Percentiles rank a stretch among this genome's conserved stretches.
Conservation (phyloP, 2,888 invertebrate species). For the Caenorhabditis sulstoni region DNA sequence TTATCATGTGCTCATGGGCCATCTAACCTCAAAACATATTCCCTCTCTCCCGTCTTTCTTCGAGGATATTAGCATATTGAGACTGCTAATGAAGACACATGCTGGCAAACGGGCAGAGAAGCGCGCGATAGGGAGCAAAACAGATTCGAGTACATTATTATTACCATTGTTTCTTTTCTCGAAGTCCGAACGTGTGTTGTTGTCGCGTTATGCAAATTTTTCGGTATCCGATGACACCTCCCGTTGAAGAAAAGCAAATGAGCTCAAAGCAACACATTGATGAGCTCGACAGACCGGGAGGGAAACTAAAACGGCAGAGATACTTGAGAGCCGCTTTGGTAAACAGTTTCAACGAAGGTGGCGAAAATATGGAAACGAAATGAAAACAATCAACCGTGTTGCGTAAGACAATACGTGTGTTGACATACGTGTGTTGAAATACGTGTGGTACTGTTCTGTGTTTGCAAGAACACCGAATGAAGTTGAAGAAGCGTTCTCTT, state of each 20-base stretch:
- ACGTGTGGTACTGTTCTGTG: not conserved
- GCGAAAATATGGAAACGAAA: constrained; percentile 1
- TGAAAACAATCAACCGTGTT: constrained; percentile 20
- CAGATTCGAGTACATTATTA: constrained; percentile 52
- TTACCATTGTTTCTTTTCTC: constrained; percentile 48
- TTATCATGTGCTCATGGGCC: constrained; percentile 37
- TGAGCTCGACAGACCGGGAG: constrained; percentile 7
- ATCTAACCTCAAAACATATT: not conserved
- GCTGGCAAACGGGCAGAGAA: constrained; percentile 24
- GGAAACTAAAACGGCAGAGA: not conserved
- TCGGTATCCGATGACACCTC: constrained; percentile 54
- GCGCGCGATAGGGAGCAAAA: constrained; percentile 31
- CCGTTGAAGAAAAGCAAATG: constrained; percentile 51
- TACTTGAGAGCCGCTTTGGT: constrained; percentile 40
- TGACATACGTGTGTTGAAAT: constrained; percentile 1
- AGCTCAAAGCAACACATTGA: constrained; percentile 30
- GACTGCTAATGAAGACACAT: constrained; percentile 51
- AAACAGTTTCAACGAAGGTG: constrained; percentile 25
- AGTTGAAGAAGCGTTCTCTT: not conserved
- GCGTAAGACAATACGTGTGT: constrained; percentile 30
- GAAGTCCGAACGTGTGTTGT: constrained; percentile 11
- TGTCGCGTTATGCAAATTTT: constrained; percentile 52
- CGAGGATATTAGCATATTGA: constrained; percentile 51
- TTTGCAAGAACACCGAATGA: not conserved
- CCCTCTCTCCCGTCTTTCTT: not conserved